Evolutionary conservation across 1,140 invertebrate genomes (phyloP).

Genomic region (Drosophila insularis): DNA sequence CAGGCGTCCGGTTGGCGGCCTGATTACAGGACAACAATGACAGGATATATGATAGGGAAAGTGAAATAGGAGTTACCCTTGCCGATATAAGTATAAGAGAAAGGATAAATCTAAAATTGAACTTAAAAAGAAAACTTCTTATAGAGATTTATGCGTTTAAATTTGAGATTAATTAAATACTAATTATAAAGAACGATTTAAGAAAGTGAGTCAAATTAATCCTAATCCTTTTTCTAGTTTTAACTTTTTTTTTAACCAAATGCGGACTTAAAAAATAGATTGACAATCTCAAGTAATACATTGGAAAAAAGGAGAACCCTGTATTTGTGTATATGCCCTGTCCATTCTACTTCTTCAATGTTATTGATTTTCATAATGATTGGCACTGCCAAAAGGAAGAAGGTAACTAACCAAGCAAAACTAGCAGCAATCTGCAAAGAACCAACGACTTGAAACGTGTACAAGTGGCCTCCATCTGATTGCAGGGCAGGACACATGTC

Average conservation of each 20-base stretch:
- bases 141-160: not conserved
- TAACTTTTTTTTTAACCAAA: too few relatives aligned
- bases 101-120: not conserved
- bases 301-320: conserved; percentile 9
- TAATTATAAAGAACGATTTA: too few relatives aligned
- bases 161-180: too few relatives aligned
- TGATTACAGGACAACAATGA: conserved; percentile 40
- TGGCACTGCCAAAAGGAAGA: conserved; percentile 32
- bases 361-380: conserved; percentile 62
- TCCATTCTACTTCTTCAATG: conserved; percentile 41
- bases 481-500: conserved; percentile 14
- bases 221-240: too few relatives aligned
- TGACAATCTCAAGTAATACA: too few relatives aligned
- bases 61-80: conserved; percentile 24
- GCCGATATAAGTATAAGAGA: not conserved
- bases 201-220: too few relatives aligned
- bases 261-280: too few relatives aligned
- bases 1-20: conserved; percentile 45
- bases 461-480: conserved; percentile 42
- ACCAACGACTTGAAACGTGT: conserved; percentile 38
- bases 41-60: not conserved
- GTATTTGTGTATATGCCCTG: conserved; percentile 9
- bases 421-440: conserved; percentile 11
- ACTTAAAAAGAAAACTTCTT: not conserved
- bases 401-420: conserved; percentile 14